Base-by-base conservation (phyloP, 2,113 vertebrate species). In the Solea senegalensis region DNA sequence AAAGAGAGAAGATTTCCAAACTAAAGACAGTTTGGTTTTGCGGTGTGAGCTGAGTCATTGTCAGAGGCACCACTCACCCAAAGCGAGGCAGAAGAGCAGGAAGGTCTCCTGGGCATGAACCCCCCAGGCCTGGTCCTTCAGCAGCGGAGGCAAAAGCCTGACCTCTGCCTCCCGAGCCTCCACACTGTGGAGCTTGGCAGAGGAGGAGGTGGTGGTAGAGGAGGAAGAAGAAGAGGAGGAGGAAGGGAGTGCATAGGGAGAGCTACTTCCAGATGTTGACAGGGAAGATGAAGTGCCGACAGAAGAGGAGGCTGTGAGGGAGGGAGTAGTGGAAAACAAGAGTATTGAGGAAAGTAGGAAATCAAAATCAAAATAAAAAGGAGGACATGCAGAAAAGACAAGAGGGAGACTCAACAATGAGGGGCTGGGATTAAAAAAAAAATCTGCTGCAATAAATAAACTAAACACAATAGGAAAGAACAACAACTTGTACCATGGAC, bases 61-160 rank as follows among this genome's bases (percentile, higher is more conserved):
- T 81, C 89, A 80, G 68, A 84, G 80, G 82, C 73, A 90, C 86
- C 84, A 94, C 97, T 97, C 94, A 99, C 98, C 98, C 92, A 94
- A 90, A 62, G 96, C 98, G 86, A 97, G 95, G 85, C 98, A 99
- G 95, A 97, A 96, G 94, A 98, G 97, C 65, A 89, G 93, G 82
- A 98, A 96, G 65, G 90, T 84, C 93, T 94, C 94, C 74, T 91
- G 92, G 74, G 90, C 90, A 58, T 93, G 94, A 87, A 98, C 92
- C 67, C 93, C 93, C 93, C 95, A 96, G 74, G 94, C 92, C 93
- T 99, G 98, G 87, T 98, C 96, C 88, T 93, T 95, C 90, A 98
- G 92, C 87, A 97, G 88, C 80, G 97, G 98, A n/a, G 96, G 96
- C 86, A 98, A 90, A 88, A 98, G 91, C 78, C 89, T 82, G 84